Percentiles rank a stretch among this genome's conserved stretches.
phyloP scores from a whole-genome alignment of 2,113 vertebrate species.

The Athene noctua region DNA sequence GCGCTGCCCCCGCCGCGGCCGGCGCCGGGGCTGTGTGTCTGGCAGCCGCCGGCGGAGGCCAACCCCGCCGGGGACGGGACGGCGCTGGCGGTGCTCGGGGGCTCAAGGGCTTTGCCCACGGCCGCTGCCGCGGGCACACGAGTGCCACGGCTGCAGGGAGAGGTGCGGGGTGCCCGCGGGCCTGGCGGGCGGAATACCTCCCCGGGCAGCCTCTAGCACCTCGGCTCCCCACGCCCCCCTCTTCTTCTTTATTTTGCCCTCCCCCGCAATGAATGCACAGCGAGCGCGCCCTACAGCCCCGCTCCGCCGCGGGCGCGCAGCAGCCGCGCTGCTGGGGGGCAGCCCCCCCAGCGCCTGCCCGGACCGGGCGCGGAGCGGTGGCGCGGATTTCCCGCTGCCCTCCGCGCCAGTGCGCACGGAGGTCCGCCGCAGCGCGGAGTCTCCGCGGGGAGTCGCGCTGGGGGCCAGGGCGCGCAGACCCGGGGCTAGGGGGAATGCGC shows the following conservation, averaged over 20 bases:
- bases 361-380: not conserved
- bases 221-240: not conserved
- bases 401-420: not conserved
- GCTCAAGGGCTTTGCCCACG: not conserved
- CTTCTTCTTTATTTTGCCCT: too few relatives aligned
- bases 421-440: not conserved
- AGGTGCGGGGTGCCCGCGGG: not conserved
- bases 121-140: not conserved
- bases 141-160: not conserved
- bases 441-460: not conserved
- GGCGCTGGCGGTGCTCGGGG: too few relatives aligned
- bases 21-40: too few relatives aligned
- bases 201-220: not conserved
- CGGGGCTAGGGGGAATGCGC: not conserved
- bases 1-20: not conserved
- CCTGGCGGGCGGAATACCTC: not conserved
- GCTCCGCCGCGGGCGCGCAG: not conserved
- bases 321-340: not conserved
- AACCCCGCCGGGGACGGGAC: too few relatives aligned
- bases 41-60: not conserved
- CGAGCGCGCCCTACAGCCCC: slow-evolving; percentile 51
- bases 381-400: not conserved
- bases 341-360: not conserved
- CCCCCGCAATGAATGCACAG: slow-evolving; percentile 52
- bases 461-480: not conserved